Evolutionary conservation across 1,140 invertebrate genomes (phyloP).

Genomic region (Cepaea nemoralis): DNA sequence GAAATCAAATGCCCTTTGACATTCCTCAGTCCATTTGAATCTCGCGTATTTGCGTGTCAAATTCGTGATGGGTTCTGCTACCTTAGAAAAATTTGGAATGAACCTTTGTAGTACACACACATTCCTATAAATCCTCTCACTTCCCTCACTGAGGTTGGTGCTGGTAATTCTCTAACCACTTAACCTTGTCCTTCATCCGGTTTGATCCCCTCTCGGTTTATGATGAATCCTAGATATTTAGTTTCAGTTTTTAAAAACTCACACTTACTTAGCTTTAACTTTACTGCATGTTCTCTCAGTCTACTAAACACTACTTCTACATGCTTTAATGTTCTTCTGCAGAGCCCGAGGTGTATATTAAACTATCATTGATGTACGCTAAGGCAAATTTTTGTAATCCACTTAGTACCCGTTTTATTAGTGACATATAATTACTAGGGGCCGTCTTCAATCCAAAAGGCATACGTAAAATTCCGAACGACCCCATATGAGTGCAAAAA

Average conservation of each 20-base stretch:
- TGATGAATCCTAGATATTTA: not conserved
- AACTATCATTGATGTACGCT: conserved; percentile 35
- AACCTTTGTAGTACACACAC: not conserved
- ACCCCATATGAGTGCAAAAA: conserved; percentile 45
- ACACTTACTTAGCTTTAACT: not conserved
- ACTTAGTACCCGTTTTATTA: conserved; percentile 18
- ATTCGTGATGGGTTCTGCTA: not conserved
- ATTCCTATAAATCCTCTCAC: not conserved
- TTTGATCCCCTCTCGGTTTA: not conserved
- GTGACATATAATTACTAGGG: conserved; percentile 3
- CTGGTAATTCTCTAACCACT: not conserved
- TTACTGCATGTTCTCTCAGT: conserved; percentile 8
- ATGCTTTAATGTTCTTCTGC: conserved; percentile 1
- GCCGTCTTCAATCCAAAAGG: conserved; percentile 47
- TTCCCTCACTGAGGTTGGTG: not conserved
- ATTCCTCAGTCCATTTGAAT: not conserved
- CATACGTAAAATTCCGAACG: conserved; percentile 40
- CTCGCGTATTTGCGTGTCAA: not conserved
- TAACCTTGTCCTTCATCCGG: not conserved
- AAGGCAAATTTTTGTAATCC: conserved; percentile 23
- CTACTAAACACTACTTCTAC: conserved; percentile 10
- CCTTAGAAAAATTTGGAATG: not conserved
- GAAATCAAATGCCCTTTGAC: not conserved
- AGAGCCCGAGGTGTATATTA: not conserved
- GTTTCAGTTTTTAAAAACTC: not conserved